These are phyloP conservation scores for Rhynchopsitta pachyrhyncha DNA, from an alignment of 2,113 vertebrate genomes.

Conservation along the genomic window DNA sequence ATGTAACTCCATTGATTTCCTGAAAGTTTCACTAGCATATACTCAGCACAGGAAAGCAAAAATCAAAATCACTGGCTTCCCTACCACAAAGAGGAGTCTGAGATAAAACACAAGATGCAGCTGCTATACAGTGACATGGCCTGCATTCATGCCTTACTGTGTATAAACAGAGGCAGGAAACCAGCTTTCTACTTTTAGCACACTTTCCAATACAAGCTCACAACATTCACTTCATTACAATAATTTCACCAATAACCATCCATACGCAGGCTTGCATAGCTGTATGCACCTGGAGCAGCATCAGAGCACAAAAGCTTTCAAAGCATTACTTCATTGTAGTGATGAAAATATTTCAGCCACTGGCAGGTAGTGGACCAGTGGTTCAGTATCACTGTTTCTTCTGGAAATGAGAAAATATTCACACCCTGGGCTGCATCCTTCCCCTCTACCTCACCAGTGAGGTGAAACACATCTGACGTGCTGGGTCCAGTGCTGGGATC, in stretches of 20 bases:
- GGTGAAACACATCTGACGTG: background rate
- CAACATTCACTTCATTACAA: background rate
- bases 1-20: background rate
- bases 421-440: background rate
- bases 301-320: background rate
- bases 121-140: background rate
- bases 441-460: background rate
- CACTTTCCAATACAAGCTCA: background rate
- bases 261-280: fast-evolving
- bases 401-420: background rate
- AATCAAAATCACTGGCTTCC: background rate
- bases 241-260: background rate
- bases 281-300: background rate
- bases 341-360: background rate
- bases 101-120: background rate
- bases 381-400: background rate
- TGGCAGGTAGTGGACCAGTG: background rate
- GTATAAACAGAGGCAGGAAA: background rate
- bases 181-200: background rate
- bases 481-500: background rate
- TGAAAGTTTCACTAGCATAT: background rate
- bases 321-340: background rate
- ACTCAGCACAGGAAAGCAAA: background rate
- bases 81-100: background rate
- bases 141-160: background rate